Evolutionary conservation across 2,888 invertebrate species (phyloP), one percentile per base, ranked within the genome.

Genomic region (Danaus chrysippus): DNA sequence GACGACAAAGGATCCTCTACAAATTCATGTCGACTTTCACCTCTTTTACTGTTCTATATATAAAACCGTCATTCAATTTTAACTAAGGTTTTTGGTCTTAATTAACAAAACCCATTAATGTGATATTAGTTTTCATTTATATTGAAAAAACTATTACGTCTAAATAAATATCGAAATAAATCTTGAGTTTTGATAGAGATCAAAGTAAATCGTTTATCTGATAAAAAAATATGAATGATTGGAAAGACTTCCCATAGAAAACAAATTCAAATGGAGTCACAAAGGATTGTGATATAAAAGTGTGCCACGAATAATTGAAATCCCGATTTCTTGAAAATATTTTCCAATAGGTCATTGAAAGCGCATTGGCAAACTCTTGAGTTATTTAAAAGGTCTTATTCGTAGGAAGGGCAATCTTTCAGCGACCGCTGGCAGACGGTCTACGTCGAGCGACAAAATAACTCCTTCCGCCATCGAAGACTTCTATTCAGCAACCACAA

Each of bases 1-100:
- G 90, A 89, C 90, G 86, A 86, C 88, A 90, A 90, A 90, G 90
- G 87, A 87, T 84, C 78, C 82, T 82, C 78, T 83, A 86, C 88
- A 85, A 88, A 89, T 87, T 87, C 86, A 75, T 79, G 83, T 86
- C 86, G 86, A 87, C 87, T 86, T 84, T 80, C 77, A 73, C 77
- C 76, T 75, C 76, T 74, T 70, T 74, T 59, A 63, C 54, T 63
- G 73, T 66, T 61, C 54, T 66, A 59, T 61, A 63, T 17, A 23
- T 62, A 43, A 49, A 57, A 49, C 54, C 49, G 19, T 54, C n/a
- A 13, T 43, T 41, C 1, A 60, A 19, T 54, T 3, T 19, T 42
- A 52, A 19, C 53, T 12, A 12, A 12, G 10, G 12, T n/a, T 53
- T 34, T 58, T 23, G 10, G 15, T 12, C 10, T 56, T 19, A 58